phyloP scores from a whole-genome alignment of 2,113 vertebrate species.

The Brienomyrus brachyistius region DNA sequence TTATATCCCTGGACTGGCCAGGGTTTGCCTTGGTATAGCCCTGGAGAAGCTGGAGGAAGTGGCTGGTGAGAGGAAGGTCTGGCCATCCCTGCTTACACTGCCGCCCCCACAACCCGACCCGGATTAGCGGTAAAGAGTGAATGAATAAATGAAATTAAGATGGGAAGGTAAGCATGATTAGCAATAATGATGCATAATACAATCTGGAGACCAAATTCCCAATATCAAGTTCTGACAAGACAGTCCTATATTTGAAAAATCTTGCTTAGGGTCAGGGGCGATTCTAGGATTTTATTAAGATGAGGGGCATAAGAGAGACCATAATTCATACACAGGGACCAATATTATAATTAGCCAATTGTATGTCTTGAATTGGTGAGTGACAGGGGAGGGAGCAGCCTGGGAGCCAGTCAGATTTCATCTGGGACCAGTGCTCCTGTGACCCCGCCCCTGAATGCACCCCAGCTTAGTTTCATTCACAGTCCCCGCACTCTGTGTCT shows the following conservation, averaged over 20 bases:
- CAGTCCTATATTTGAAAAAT: neutral
- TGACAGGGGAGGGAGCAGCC: neutral
- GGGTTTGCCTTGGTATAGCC: neutral
- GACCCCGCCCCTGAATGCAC: neutral
- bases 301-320: neutral
- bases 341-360: neutral
- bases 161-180: neutral
- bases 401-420: neutral
- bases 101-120: neutral
- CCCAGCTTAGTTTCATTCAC: neutral
- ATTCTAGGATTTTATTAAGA: neutral
- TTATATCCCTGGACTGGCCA: neutral
- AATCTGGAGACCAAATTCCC: neutral
- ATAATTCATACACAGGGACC: neutral
- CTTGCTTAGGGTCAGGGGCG: neutral
- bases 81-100: neutral
- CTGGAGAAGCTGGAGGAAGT: neutral
- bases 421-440: neutral
- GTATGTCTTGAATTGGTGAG: neutral
- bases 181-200: neutral
- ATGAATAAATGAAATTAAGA: neutral
- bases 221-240: neutral
- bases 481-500: neutral
- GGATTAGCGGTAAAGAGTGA: neutral
- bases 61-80: neutral